Percentiles rank a stretch among this genome's conserved stretches.
phyloP scores from a whole-genome alignment of 2,888 invertebrate genomes.

The Cenopis cana region DNA sequence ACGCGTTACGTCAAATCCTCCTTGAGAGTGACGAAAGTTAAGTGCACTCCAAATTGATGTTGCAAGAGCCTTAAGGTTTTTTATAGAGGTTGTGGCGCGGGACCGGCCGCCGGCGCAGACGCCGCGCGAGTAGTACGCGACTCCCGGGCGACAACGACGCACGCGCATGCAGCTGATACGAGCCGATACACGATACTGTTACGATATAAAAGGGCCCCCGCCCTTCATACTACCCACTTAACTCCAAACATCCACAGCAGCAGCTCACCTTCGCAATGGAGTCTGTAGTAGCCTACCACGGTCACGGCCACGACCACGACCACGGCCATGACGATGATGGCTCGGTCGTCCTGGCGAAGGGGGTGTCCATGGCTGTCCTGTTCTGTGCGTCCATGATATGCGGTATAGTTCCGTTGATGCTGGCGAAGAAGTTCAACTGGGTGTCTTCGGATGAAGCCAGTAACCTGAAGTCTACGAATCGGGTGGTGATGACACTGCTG shows the following conservation, averaged over 20 bases:
- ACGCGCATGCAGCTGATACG: conserved; percentile 73
- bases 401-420: conserved; percentile 89
- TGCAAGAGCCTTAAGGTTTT: conserved; percentile 62
- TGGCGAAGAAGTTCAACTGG: conserved; percentile 88
- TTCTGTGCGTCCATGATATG: conserved; percentile 90
- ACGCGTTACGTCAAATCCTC: conserved; percentile 7
- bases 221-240: conserved; percentile 58
- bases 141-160: conserved; percentile 67
- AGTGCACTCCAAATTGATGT: conserved; percentile 41
- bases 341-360: conserved; percentile 88
- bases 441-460: conserved; percentile 76
- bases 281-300: conserved; percentile 31
- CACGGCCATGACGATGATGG: conserved; percentile 67
- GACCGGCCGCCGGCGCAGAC: conserved; percentile 55
- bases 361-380: conserved; percentile 91
- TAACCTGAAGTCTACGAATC: conserved; percentile 77
- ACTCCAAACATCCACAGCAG: conserved; percentile 45
- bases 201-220: conserved; percentile 71
- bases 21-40: conserved; percentile 36
- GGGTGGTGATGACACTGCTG: conserved; percentile 86
- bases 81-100: conserved; percentile 64
- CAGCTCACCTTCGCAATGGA: conserved; percentile 54
- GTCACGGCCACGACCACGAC: conserved; percentile 50
- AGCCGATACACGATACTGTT: conserved; percentile 35
- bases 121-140: conserved; percentile 68